Evolutionary conservation across 2,113 vertebrate species (phyloP), one percentile per base, ranked within the genome.

Genomic region (Thamnaconus septentrionalis): DNA sequence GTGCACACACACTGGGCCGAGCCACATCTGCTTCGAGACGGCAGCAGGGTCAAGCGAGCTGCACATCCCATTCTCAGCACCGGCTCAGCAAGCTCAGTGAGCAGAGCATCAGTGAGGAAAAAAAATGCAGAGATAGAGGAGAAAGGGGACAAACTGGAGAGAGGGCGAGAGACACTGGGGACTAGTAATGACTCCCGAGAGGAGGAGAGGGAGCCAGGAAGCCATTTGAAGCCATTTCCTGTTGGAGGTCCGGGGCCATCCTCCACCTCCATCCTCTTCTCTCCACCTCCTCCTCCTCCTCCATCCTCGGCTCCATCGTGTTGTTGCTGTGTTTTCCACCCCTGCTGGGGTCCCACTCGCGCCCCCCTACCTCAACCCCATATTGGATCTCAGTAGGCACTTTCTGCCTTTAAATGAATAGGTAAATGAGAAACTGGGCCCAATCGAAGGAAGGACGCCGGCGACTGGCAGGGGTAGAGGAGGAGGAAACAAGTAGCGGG

Each of bases 371-470:
- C 90, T 91, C 83, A 78, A 75, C 83, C 87, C 90, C 88, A 91
- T 92, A 93, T 92, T 92, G 92, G 90, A 93, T 92, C 92, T 89
- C 92, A 91, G 92, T 92, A 80, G 91, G 92, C 81, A 90, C 65
- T 92, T 90, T 88, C 83, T 85, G 83, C 84, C 90, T 91, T 91
- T 90, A 91, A 91, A 92, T 90, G 88, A 92, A 88, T 89, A 92
- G 84, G 88, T 89, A 92, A 92, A 92, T 93, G 89, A 92, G 89
- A 85, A 81, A 71, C 65, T 7, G 71, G 80, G 84, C 80, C 81
- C 84, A 88, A 85, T 81, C 48, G 79, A 75, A 80, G 61, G 79
- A 75, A 80, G 61, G 71, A 75, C 57, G 67, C 69, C 46, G 69
- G 67, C 49, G 64, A 69, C 8, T 67, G 75, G 77, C 50, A 81